Percentiles rank a stretch among this genome's conserved stretches.
phyloP scores from a whole-genome alignment of 2,888 invertebrate genomes.

The Synanthedon tipuliformis region DNA sequence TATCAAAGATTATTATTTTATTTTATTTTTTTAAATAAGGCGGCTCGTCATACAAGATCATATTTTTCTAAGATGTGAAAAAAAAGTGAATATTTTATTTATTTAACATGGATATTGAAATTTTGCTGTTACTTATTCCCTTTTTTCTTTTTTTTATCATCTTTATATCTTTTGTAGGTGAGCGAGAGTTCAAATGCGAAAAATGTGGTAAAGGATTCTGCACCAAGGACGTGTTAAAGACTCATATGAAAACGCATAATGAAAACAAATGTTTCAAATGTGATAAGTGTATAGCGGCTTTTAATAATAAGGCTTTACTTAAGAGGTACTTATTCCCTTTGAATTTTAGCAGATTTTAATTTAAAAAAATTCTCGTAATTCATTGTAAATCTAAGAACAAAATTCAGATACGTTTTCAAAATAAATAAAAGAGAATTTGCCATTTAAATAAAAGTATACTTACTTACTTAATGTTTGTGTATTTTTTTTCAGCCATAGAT shows the following conservation, averaged over 20 bases:
- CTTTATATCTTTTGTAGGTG: conserved; percentile 21
- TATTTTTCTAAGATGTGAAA: no score
- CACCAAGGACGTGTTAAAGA: conserved; percentile 8
- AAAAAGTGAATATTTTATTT: no score
- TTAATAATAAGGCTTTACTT: conserved; percentile 13
- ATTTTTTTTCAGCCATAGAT: conserved; percentile 31
- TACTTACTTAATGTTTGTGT: not conserved
- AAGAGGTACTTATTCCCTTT: conserved; percentile 10
- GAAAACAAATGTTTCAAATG: conserved; percentile 23
- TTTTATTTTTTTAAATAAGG: no score
- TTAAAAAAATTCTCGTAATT: no score
- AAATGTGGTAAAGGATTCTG: conserved; percentile 27
- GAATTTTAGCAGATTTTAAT: no score
- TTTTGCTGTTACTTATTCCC: no score
- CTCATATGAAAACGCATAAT: conserved; percentile 17
- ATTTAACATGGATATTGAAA: no score
- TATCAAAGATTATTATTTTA: no score
- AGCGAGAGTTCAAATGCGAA: conserved; percentile 31
- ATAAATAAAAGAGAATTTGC: no score
- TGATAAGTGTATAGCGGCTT: conserved; percentile 31
- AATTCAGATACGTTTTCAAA: no score
- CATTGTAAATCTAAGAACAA: no score
- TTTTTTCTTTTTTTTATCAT: not conserved
- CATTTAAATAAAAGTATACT: not conserved
- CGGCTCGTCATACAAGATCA: no score